phyloP scores from a whole-genome alignment of 1,140 invertebrate genomes.

The Agrilus planipennis region DNA sequence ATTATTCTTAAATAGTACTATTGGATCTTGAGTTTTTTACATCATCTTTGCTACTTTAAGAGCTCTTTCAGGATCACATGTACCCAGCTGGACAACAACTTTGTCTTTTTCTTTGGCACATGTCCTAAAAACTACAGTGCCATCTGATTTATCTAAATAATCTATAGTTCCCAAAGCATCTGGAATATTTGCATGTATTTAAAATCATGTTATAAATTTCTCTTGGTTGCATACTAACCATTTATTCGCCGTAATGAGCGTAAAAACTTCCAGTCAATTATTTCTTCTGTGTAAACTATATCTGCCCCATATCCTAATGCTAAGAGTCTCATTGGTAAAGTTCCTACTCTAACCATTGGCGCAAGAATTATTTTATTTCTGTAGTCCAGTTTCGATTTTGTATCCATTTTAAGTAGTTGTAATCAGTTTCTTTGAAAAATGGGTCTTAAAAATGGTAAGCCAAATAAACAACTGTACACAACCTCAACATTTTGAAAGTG shows the following conservation, averaged over 20 bases:
- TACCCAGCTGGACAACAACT: conserved; percentile 90
- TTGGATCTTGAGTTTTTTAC: conserved; percentile 26
- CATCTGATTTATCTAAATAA: conserved; percentile 81
- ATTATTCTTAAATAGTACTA: not conserved
- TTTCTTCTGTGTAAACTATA: conserved; percentile 94
- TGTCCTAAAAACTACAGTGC: conserved; percentile 84
- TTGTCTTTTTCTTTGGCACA: conserved; percentile 66
- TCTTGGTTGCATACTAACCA: conserved; percentile 42
- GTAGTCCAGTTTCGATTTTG: too few relatives aligned
- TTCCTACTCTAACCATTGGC: conserved; percentile 94
- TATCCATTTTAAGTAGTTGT: too few relatives aligned
- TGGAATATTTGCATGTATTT: conserved; percentile 39
- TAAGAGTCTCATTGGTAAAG: conserved; percentile 84
- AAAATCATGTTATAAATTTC: conserved; percentile 5
- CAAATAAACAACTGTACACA: too few relatives aligned
- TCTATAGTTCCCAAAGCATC: conserved; percentile 85
- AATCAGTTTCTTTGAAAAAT: too few relatives aligned
- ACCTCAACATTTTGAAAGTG: too few relatives aligned
- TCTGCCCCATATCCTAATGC: conserved; percentile 94
- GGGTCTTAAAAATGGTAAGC: too few relatives aligned
- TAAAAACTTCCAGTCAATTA: conserved; percentile 90
- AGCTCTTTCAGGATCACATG: conserved; percentile 75
- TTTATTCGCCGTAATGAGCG: conserved; percentile 70
- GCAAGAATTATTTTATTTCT: conserved; percentile 79
- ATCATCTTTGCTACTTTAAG: conserved; percentile 75